A percentile compares a stretch with the other conserved stretches of the same genome.
Evolutionary conservation across 2,888 invertebrate species (phyloP).

Genomic region (Drosophila engyochracea): DNA sequence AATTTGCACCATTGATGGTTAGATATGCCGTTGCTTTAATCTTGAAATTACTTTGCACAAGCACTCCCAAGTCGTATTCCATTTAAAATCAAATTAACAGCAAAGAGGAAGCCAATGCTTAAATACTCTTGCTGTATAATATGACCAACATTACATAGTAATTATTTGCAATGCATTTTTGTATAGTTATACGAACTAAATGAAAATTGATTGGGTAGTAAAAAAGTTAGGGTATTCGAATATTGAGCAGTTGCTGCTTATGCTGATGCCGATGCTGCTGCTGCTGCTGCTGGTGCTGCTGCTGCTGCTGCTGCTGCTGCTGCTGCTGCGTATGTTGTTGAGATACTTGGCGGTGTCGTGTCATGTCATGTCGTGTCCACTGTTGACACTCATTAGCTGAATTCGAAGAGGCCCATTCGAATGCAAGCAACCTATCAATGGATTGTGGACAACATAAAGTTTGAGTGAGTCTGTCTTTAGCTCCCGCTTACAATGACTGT

Average conservation of each 20-base stretch:
- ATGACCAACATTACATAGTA: background rate
- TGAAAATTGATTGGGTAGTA: background rate
- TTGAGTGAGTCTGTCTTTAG: conserved; percentile 15
- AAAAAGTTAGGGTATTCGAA: background rate
- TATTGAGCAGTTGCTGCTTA: background rate
- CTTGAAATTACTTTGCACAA: conserved; percentile 40
- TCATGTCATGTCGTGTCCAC: conserved; percentile 52
- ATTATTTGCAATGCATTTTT: background rate
- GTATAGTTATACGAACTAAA: background rate
- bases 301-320: background rate
- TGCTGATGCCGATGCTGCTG: background rate
- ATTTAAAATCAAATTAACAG: conserved; percentile 59
- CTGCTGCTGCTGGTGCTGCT: too few species aligned
- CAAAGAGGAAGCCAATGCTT: background rate
- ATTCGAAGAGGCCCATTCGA: conserved; percentile 16
- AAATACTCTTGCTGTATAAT: conserved; percentile 16
- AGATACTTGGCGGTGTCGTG: conserved; percentile 41
- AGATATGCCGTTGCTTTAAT: conserved; percentile 70
- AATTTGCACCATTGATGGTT: conserved; percentile 55
- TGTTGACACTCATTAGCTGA: conserved; percentile 60
- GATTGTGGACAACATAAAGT: conserved; percentile 30
- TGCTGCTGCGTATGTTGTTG: background rate
- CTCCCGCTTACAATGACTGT: background rate
- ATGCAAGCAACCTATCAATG: conserved; percentile 22
- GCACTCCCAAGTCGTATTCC: conserved; percentile 15